Conservation (phyloP, 1,140 invertebrate genomes). For the Vollenhovia emeryi region DNA sequence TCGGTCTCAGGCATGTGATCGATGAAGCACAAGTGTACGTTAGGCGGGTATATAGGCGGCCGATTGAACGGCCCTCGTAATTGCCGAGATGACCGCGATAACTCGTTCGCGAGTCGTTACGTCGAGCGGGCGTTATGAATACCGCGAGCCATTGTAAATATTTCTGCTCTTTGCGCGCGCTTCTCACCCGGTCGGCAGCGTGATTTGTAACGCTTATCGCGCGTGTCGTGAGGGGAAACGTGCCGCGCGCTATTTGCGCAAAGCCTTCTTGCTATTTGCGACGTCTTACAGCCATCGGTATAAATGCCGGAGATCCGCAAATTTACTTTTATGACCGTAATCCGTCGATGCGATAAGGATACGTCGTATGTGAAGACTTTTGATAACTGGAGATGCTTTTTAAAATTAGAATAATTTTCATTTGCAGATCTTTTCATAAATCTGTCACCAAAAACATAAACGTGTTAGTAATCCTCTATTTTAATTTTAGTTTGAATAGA, state of each 20-base stretch:
- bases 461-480: neutral
- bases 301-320: conserved; percentile 16
- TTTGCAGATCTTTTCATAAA: neutral
- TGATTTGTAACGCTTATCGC: conserved; percentile 50
- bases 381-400: neutral
- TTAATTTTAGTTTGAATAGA: neutral
- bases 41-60: conserved; percentile 5
- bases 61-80: conserved; percentile 47
- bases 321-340: neutral
- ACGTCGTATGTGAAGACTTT: neutral
- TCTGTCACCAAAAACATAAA: neutral
- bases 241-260: conserved; percentile 22
- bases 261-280: neutral
- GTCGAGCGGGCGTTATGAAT: conserved; percentile 40
- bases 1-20: conserved; percentile 15
- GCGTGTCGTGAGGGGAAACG: conserved; percentile 18
- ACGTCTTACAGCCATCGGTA: neutral
- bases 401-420: neutral
- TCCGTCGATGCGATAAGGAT: neutral
- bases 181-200: conserved; percentile 19
- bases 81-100: conserved; percentile 54
- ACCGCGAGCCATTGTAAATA: conserved; percentile 53
- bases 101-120: conserved; percentile 39
- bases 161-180: conserved; percentile 12
- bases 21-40: conserved; percentile 48